Base-by-base conservation (phyloP, 2,113 vertebrate genomes). In the Scalopus aquaticus region DNA sequence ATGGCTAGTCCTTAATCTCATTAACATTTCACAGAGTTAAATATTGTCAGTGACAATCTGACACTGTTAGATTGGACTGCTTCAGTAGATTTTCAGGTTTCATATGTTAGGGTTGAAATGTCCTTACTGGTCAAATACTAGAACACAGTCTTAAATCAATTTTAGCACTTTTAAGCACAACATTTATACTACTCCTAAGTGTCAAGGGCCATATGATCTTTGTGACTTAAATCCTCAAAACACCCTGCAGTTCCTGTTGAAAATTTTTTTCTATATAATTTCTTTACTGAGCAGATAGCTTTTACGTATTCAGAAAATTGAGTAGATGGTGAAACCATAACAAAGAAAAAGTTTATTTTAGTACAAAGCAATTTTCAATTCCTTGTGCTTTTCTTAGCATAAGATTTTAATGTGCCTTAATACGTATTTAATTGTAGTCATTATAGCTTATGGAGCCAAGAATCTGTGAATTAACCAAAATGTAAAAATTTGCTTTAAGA, bases 221-320 rank as follows among this genome's bases (percentile, higher is more conserved):
- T 20, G 2, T 6, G n/a, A 30, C 20, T 67, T 72, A 64, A 56
- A 30, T 35, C 58, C 54, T 92, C 67, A 72, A 78, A 87, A 30
- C 56, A 82, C 2, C 0, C 15, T 70, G 51, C 26, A 26, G 8
- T 94, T 88, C 20, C 28, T 76, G 37, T 56, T 77, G 32, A 22
- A 70, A 67, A 76, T 46, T 65, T 96, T 65, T 96, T 35, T 86
- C 35, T 74, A 80, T 51, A 82, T 93, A 10, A 67, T 88, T 90
- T 94, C 30, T 84, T 49, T n/a, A 73, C 49, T 58, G 5, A 96
- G 69, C 78, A 73, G 0, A 3, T 28, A 2, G 15, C 17, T 37
- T 65, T n/a, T 77, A 91, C 77, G 8, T 81, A 96, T 78, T 96
- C 85, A 88, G 26, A 90, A 95, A 88, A 72, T 0, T 2, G 3